Evolutionary conservation across 2,888 invertebrate genomes (phyloP).

Genomic region (Dolomedes plantarius): DNA sequence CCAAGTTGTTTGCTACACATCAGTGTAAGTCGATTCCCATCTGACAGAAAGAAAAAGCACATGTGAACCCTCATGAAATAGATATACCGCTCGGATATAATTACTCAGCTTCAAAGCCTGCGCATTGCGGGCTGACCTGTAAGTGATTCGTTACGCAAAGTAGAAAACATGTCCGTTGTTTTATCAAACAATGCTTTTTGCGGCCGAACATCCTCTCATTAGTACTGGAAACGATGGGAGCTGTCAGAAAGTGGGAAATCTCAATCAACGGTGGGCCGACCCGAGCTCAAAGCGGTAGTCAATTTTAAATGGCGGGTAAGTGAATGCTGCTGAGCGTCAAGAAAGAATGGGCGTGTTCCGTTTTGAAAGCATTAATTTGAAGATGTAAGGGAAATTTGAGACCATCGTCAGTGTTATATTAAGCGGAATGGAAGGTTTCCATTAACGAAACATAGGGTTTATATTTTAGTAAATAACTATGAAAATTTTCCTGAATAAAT

Average conservation of each 20-base stretch:
- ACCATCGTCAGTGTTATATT: too few relatives aligned
- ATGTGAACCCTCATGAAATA: too few relatives aligned
- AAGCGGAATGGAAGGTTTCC: too few relatives aligned
- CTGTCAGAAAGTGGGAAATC: constrained; percentile 4
- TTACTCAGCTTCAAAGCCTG: neutral
- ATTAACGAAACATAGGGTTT: too few relatives aligned
- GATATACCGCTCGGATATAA: neutral
- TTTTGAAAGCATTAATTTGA: neutral
- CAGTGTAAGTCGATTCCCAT: neutral
- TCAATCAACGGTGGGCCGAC: neutral
- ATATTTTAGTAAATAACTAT: too few relatives aligned
- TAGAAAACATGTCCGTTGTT: neutral
- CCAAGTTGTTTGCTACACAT: neutral
- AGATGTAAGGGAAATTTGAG: neutral
- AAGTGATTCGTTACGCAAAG: neutral
- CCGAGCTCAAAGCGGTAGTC: neutral
- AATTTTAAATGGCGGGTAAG: neutral
- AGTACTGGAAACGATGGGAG: neutral
- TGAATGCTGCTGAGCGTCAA: neutral
- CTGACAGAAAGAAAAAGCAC: neutral
- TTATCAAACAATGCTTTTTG: neutral
- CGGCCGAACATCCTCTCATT: neutral
- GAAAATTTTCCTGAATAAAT: too few relatives aligned
- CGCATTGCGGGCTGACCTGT: neutral
- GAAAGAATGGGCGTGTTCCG: neutral